Percentiles rank a stretch among this genome's conserved stretches.
Conservation (phyloP, 2,113 vertebrate species). For the Pseudorhombus dupliciocellatus region DNA sequence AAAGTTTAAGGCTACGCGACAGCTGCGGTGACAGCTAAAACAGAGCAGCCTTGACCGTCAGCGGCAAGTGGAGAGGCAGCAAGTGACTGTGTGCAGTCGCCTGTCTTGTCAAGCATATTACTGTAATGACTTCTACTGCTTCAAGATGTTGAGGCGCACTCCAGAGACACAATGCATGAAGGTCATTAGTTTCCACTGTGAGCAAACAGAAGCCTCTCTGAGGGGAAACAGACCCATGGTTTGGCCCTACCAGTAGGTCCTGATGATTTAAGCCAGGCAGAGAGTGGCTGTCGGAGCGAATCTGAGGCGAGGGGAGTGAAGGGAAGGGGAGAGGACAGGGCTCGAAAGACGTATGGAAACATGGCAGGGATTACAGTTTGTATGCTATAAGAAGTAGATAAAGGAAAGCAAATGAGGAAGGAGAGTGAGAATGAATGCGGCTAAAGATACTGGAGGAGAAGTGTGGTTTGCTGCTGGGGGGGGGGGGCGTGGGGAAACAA, state of each 20-base stretch:
- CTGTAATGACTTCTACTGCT: constrained; percentile 74
- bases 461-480: constrained; percentile 1
- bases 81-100: constrained; percentile 53
- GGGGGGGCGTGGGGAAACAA: neutral
- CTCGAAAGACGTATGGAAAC: constrained; percentile 54
- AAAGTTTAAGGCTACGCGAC: constrained; percentile 51
- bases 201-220: constrained; percentile 79
- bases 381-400: constrained; percentile 8
- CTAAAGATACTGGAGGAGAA: constrained; percentile 13
- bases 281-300: constrained; percentile 66
- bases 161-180: constrained; percentile 73
- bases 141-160: constrained; percentile 73
- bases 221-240: constrained; percentile 75
- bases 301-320: constrained; percentile 51
- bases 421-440: constrained; percentile 3
- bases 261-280: constrained; percentile 75
- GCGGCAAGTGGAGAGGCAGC: constrained; percentile 41
- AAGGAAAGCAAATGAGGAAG: constrained; percentile 2
- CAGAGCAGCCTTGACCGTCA: constrained; percentile 51
- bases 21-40: constrained; percentile 52
- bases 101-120: constrained; percentile 67
- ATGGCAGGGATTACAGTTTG: constrained; percentile 34
- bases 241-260: constrained; percentile 66
- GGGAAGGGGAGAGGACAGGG: constrained; percentile 22
- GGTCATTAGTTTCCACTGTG: constrained; percentile 79